Base-by-base conservation (phyloP, 2,888 invertebrate genomes). In the Parochlus steinenii region DNA sequence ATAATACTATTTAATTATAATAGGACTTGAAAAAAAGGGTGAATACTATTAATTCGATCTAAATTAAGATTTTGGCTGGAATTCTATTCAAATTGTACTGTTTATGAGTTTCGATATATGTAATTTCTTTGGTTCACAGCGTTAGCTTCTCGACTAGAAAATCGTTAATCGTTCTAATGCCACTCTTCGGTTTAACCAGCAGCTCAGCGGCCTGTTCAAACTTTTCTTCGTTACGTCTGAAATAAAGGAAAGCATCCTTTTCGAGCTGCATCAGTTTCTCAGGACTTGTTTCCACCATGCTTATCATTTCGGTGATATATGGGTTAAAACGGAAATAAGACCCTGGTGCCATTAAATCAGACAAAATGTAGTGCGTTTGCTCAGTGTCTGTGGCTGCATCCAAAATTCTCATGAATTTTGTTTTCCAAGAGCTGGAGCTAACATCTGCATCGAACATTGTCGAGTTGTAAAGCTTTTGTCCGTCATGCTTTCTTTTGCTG, bases 301-400 rank as follows among this genome's bases (percentile, higher is more conserved):
- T 66, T 37, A 82, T 64, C 53, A 78, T 72, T 51, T 80, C 75
- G 38, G 79, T 75, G 38, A 90, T 61, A 46, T 86, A 85, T 0
- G 90, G 90, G 61, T 90, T 92, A 56, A 90, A 77, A 5, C 90
- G 69, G 56, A 68, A 89, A 57, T 90, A 89, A 22, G 67, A 64
- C 25, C 73, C 65, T 1, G 69, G 64, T 1, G 80, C 77, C 2
- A 86, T 58, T 33, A 83, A 58, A 55, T 86, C 85, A 49, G 73
- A 74, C 43, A 85, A 50, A 47, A 77, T 69, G 31, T 70, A 69
- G 51, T 85, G 83, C 5, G 85, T 53, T 77, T 80, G 75, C 69
- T 86, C 85, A 7, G 85, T 86, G 50, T 86, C 85, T 1, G 85
- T 85, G 5, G 86, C 86, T 42, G 80, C 81, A 51, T 83, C 82